Evolutionary conservation across 2,888 invertebrate species (phyloP), one percentile per base, ranked within the genome.

Genomic region (Clostera curtula): DNA sequence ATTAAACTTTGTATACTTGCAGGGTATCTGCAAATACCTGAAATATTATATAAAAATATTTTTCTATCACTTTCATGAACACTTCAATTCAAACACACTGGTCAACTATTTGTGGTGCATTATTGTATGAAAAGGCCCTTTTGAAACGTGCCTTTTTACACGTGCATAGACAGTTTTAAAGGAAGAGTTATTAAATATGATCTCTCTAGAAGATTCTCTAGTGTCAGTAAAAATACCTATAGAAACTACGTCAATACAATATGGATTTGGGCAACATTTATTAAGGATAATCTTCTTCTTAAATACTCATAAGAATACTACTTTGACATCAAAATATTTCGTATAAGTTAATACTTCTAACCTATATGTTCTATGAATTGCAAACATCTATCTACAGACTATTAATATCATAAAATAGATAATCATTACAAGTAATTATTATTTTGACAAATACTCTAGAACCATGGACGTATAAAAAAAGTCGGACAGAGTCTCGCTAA

Each of bases 41-140:
- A 66, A 67, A 65, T 62, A n/a, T n/a, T n/a, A 71, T 79, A 80
- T 61, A 80, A 82, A 82, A 82, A 82, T 80, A 82, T 73, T 61
- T 66, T 56, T 74, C 64, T 80, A 82, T 77, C 77, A 80, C 77
- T 67, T 72, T 69, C 40, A 68, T 80, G 82, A 83, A 83, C 82
- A 83, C 80, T 71, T 80, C 52, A 56, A 74, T 71, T 69, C 59
- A 70, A 70, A 71, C 56, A 46, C 58, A 66, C 60, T 75, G 76
- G 75, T 77, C 76, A 57, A 53, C 68, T 76, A 71, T 65, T 58
- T 56, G 16, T 65, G 56, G 63, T 68, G 63, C 53, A 50, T 56
- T 39, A 29, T 37, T 48, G 30, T 30, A 35, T 31, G 39, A 49
- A 36, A 55, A 61, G 54, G 56, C 56, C 47, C 38, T 47, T 25